Percentiles rank a stretch among this genome's conserved stretches.
Evolutionary conservation across 1,140 invertebrate genomes (phyloP).

Genomic region (Ceratina australensis): DNA sequence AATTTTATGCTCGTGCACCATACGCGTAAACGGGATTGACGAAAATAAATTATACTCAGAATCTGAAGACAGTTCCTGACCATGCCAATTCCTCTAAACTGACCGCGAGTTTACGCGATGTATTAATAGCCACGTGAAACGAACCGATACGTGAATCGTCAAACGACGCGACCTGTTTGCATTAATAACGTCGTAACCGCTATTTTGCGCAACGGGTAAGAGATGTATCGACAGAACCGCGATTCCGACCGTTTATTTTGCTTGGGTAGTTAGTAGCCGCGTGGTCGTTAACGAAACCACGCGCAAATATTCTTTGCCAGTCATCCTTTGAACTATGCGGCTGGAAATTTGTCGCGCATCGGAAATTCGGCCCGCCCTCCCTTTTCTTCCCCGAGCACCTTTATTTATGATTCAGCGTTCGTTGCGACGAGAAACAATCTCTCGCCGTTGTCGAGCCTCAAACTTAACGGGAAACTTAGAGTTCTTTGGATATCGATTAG

Average conservation of each 20-base stretch:
- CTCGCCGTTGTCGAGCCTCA: too few relatives aligned
- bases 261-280: slow-evolving; percentile 44
- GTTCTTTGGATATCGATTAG: not conserved
- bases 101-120: slow-evolving; percentile 24
- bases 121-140: slow-evolving; percentile 54
- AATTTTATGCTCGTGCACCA: not conserved
- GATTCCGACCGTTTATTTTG: slow-evolving; percentile 52
- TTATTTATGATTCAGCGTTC: too few relatives aligned
- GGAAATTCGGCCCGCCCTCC: not conserved
- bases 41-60: slow-evolving; percentile 13
- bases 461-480: too few relatives aligned
- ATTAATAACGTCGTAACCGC: slow-evolving; percentile 61
- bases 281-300: slow-evolving; percentile 48
- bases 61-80: slow-evolving; percentile 40
- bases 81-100: slow-evolving; percentile 47
- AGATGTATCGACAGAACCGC: slow-evolving; percentile 49
- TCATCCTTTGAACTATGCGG: slow-evolving; percentile 45
- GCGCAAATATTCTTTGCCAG: slow-evolving; percentile 38
- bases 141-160: slow-evolving; percentile 43
- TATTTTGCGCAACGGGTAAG: slow-evolving; percentile 39
- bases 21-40: not conserved
- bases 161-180: slow-evolving; percentile 54
- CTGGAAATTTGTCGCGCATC: slow-evolving; percentile 32
- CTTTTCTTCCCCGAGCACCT: not conserved
- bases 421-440: too few relatives aligned